Evolutionary conservation across 2,888 invertebrate genomes (phyloP).

Genomic region (Thecophora atra): DNA sequence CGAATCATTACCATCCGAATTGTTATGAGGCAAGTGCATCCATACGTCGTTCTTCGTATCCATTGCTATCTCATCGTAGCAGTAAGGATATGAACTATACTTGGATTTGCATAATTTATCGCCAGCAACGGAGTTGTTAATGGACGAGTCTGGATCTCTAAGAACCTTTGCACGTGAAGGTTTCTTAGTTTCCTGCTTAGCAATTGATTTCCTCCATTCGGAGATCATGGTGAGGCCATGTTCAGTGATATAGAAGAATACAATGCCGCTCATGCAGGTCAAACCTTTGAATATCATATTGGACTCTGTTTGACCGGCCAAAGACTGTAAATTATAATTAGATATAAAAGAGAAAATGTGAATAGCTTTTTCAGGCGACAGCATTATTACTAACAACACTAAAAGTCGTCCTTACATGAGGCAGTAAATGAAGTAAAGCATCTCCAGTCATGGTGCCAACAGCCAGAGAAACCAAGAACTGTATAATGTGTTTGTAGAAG

Average conservation of each 20-base stretch:
- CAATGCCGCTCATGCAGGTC: slow-evolving; percentile 76
- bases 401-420: slow-evolving; percentile 74
- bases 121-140: slow-evolving; percentile 62
- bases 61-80: slow-evolving; percentile 84
- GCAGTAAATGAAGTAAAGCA: slow-evolving; percentile 89
- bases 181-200: slow-evolving; percentile 72
- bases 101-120: slow-evolving; percentile 84
- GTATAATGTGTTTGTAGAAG: slow-evolving; percentile 88
- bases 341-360: not conserved
- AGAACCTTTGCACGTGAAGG: slow-evolving; percentile 74
- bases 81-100: slow-evolving; percentile 88
- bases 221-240: slow-evolving; percentile 81
- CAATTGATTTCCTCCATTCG: slow-evolving; percentile 81
- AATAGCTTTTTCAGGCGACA: not conserved
- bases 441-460: slow-evolving; percentile 93
- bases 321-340: slow-evolving; percentile 49
- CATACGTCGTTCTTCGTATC: slow-evolving; percentile 74
- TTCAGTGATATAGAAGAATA: slow-evolving; percentile 90
- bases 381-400: not conserved
- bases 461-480: slow-evolving; percentile 91
- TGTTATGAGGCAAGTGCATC: slow-evolving; percentile 59
- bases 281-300: slow-evolving; percentile 87
- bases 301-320: slow-evolving; percentile 67
- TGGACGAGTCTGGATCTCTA: slow-evolving; percentile 70
- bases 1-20: slow-evolving; percentile 1